Evolutionary conservation across 2,797 vertebrate genomes (phyloP).

Genomic region (Lagorchestes hirsutus): DNA sequence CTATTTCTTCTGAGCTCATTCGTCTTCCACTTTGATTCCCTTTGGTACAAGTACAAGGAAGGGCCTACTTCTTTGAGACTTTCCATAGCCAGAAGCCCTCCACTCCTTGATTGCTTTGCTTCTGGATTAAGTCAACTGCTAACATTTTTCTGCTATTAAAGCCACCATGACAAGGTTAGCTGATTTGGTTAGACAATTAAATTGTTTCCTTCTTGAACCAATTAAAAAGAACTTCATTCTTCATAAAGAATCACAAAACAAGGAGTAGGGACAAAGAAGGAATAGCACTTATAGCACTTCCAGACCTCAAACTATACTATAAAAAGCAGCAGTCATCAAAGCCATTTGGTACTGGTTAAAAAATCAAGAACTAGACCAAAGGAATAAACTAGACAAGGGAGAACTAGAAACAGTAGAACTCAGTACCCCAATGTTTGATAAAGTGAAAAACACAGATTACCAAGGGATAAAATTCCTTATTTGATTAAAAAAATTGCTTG

Average conservation of each 20-base stretch:
- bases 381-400: background rate
- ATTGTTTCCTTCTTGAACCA: background rate
- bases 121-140: background rate
- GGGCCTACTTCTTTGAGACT: background rate
- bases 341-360: background rate
- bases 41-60: background rate
- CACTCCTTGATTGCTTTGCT: background rate
- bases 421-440: background rate
- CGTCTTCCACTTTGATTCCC: background rate
- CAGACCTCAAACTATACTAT: background rate
- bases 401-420: background rate
- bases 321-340: background rate
- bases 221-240: background rate
- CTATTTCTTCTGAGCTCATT: background rate
- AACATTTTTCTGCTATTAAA: constrained; percentile 3
- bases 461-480: background rate
- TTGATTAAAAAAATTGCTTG: background rate
- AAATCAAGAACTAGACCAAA: background rate
- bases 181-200: background rate
- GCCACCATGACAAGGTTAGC: background rate
- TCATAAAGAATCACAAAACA: constrained; percentile 2
- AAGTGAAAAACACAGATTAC: background rate
- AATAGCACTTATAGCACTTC: background rate
- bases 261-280: background rate
- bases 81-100: background rate